These are phyloP conservation scores for Luperina testacea DNA, from an alignment of 2,888 invertebrate species.

Conservation along the genomic window DNA sequence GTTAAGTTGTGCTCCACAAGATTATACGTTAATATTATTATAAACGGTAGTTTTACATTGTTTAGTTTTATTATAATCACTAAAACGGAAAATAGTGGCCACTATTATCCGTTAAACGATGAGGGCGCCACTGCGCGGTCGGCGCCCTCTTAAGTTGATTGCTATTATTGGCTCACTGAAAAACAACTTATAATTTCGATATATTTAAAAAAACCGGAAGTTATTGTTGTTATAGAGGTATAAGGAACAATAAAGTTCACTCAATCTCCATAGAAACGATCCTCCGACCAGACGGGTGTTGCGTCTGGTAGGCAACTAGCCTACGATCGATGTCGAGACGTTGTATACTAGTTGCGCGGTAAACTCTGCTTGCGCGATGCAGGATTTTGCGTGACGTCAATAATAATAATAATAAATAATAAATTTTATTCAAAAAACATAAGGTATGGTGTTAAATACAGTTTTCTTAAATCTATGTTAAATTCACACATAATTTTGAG, in stretches of 20 bases:
- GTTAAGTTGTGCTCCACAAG: too few species aligned
- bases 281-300: not conserved
- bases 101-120: too few species aligned
- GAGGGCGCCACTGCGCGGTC: too few species aligned
- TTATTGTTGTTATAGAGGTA: not conserved
- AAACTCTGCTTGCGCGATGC: not conserved
- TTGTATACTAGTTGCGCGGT: not conserved
- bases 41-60: too few species aligned
- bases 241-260: not conserved
- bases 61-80: too few species aligned
- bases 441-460: too few species aligned
- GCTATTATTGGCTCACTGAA: not conserved
- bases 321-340: not conserved
- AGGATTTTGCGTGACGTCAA: not conserved
- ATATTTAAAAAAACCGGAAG: not conserved
- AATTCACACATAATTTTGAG: too few species aligned
- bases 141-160: not conserved
- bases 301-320: not conserved
- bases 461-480: too few species aligned
- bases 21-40: too few species aligned
- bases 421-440: too few species aligned
- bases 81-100: too few species aligned
- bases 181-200: not conserved
- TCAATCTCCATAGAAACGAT: not conserved
- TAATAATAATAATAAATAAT: too few species aligned